Conservation (phyloP, 2,113 vertebrate species). For the Gnathonemus longibarbis region DNA sequence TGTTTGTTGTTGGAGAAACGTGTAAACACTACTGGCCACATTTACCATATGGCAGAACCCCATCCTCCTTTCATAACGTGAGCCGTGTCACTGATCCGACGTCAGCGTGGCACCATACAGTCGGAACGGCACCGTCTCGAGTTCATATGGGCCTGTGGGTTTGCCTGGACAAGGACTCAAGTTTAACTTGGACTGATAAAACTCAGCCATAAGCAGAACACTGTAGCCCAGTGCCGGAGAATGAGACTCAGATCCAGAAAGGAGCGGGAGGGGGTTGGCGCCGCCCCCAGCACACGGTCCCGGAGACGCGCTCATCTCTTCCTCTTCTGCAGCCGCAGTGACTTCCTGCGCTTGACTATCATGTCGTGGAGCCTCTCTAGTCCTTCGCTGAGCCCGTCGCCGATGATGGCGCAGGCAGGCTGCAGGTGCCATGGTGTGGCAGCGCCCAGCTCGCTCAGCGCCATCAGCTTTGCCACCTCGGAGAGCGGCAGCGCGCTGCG, state of each 20-base stretch:
- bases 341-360: conserved; percentile 84
- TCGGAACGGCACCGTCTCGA: not conserved
- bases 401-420: conserved; percentile 88
- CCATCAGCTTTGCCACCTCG: conserved; percentile 80
- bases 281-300: not conserved
- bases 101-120: not conserved
- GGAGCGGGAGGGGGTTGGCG: too few species aligned
- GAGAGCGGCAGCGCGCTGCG: conserved; percentile 75
- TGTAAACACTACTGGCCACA: not conserved
- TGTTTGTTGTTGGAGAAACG: not conserved
- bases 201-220: conserved; percentile 22
- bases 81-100: not conserved
- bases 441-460: conserved; percentile 73
- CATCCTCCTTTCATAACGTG: not conserved
- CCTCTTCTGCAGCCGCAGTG: conserved; percentile 82
- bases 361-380: conserved; percentile 85
- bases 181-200: conserved; percentile 33
- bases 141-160: not conserved
- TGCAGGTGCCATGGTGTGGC: conserved; percentile 89
- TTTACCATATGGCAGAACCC: not conserved
- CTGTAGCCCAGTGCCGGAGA: not conserved
- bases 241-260: not conserved
- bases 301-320: conserved; percentile 73
- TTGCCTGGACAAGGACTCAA: not conserved
- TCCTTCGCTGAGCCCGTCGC: conserved; percentile 85